Percentiles rank a stretch among this genome's conserved stretches.
Conservation (phyloP, 2,797 vertebrate genomes). For the Craterocephalus amniculus region DNA sequence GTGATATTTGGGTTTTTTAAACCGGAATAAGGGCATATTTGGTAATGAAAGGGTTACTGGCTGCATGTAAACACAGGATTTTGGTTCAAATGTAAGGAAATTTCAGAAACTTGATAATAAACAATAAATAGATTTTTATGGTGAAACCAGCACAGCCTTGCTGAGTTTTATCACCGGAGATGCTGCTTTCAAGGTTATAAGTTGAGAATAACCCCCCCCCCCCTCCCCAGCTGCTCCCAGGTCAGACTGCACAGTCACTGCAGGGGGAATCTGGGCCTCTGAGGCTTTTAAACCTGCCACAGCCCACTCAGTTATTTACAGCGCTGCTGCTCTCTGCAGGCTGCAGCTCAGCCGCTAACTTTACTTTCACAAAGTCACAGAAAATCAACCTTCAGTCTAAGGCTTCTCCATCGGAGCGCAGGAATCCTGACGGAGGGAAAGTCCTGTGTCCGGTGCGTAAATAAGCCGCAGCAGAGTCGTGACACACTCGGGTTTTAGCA, state of each 20-base stretch:
- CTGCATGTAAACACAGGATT: too few species aligned
- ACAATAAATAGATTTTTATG: too few species aligned
- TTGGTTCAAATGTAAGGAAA: too few species aligned
- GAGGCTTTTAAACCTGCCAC: conserved; percentile 50
- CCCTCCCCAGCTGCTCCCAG: background rate
- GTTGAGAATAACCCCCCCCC: too few species aligned
- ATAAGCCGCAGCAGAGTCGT: background rate
- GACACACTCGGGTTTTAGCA: background rate
- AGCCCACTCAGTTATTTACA: conserved; percentile 33
- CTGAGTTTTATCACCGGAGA: too few species aligned
- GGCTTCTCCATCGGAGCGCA: background rate
- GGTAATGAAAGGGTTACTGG: too few species aligned
- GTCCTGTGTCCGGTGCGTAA: background rate
- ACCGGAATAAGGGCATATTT: too few species aligned
- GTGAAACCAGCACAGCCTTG: too few species aligned
- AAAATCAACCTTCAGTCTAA: background rate
- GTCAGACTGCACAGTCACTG: conserved; percentile 38
- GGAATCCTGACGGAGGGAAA: background rate
- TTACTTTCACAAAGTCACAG: background rate
- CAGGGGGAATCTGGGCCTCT: background rate
- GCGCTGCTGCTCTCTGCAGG: conserved; percentile 21
- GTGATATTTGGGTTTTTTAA: too few species aligned
- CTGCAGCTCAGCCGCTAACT: background rate
- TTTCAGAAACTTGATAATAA: too few species aligned
- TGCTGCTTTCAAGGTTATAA: too few species aligned